phyloP scores from a whole-genome alignment of 2,797 vertebrate species.

The Tolypeutes matacus region DNA sequence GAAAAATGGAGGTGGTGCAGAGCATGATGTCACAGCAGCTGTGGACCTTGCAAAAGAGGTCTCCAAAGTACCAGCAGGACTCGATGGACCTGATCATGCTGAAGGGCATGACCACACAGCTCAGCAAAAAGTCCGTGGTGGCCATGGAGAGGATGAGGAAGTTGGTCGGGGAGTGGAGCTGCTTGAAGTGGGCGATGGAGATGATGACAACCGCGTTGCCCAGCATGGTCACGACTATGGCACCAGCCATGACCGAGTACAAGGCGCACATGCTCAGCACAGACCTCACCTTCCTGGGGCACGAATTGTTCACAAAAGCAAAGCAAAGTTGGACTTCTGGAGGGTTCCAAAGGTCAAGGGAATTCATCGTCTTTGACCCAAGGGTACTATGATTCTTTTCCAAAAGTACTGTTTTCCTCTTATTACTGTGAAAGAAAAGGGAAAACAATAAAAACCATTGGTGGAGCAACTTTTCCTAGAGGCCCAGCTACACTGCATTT shows the following conservation, averaged over 20 bases:
- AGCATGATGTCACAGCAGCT: conserved; percentile 75
- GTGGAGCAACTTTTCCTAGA: neutral
- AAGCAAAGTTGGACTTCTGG: conserved; percentile 68
- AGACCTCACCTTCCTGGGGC: conserved; percentile 26
- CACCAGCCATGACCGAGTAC: neutral
- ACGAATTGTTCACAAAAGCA: conserved; percentile 75
- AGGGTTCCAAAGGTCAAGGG: neutral
- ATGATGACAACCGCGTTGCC: conserved; percentile 71
- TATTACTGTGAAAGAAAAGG: conserved; percentile 28
- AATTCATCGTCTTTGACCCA: conserved; percentile 57
- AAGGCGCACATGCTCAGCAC: neutral
- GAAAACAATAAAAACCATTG: neutral
- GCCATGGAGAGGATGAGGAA: conserved; percentile 81
- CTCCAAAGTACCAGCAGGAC: conserved; percentile 74
- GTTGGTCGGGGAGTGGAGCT: conserved; percentile 80
- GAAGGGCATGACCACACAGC: conserved; percentile 74
- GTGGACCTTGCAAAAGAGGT: conserved; percentile 78
- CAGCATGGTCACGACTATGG: conserved; percentile 50
- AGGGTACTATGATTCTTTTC: neutral
- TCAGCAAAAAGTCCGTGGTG: conserved; percentile 77
- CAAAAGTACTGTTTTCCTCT: neutral
- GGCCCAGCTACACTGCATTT: neutral
- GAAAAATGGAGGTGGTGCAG: conserved; percentile 79
- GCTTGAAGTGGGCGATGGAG: conserved; percentile 80
- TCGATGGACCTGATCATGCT: conserved; percentile 81